Evolutionary conservation across 2,888 invertebrate species (phyloP).

Genomic region (Blastobasis adustella): DNA sequence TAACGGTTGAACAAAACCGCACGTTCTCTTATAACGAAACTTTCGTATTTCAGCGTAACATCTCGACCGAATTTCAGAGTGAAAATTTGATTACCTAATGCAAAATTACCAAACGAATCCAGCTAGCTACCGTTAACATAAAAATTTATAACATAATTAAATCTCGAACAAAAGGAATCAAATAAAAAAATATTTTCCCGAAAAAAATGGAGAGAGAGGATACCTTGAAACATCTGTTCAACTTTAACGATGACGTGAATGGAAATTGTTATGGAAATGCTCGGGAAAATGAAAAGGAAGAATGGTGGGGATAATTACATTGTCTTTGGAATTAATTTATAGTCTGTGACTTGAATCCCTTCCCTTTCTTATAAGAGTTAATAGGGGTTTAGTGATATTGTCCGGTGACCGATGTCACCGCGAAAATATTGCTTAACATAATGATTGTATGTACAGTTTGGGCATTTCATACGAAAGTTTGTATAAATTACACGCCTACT

Average conservation of each 20-base stretch:
- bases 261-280: constrained; percentile 18
- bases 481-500: too few species aligned
- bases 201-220: too few species aligned
- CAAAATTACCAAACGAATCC: too few species aligned
- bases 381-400: not conserved
- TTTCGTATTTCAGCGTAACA: too few species aligned
- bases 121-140: not conserved
- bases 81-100: too few species aligned
- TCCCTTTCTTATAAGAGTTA: not conserved
- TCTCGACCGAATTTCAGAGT: too few species aligned
- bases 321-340: constrained; percentile 1
- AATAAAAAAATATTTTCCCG: not conserved
- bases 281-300: constrained; percentile 3
- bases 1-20: too few species aligned
- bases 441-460: too few species aligned
- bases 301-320: constrained; percentile 16
- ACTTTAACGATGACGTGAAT: constrained; percentile 5
- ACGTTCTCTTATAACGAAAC: too few species aligned
- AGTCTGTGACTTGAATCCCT: not conserved
- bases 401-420: not conserved
- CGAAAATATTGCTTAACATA: too few species aligned
- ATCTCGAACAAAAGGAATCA: not conserved
- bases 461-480: too few species aligned
- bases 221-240: not conserved
- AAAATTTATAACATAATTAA: not conserved